Evolutionary conservation across 30 jellyfish, hydroid and myxozoan genomes (phyloP).

Genomic region (Haliclystus octoradiatus): DNA sequence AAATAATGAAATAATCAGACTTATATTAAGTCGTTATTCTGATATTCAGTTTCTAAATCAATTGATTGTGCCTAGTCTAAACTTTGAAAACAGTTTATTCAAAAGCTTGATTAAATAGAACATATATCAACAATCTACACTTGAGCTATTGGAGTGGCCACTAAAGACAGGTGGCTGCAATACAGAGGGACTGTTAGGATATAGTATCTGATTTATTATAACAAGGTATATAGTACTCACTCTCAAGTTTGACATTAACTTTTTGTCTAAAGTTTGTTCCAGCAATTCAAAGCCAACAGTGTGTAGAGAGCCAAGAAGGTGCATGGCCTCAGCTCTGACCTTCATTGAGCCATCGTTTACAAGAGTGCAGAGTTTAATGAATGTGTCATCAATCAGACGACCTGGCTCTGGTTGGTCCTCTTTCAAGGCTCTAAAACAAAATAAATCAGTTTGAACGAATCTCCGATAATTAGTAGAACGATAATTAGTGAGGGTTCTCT

Average conservation of each 20-base stretch:
- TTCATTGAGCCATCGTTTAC: constrained; percentile 87
- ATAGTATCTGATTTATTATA: no score
- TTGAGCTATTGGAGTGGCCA: no score
- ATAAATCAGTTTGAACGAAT: not conserved
- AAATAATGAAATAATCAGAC: no score
- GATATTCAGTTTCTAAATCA: no score
- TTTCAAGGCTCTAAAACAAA: constrained; percentile 13
- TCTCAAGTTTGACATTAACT: constrained; percentile 80
- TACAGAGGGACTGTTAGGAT: no score
- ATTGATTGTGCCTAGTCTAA: no score
- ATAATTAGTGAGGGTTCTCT: not conserved
- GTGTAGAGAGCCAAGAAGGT: constrained; percentile 84
- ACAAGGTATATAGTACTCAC: constrained; percentile 17
- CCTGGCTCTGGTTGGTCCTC: constrained; percentile 13
- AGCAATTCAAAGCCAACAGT: constrained; percentile 51
- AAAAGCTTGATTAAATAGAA: no score
- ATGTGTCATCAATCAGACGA: constrained; percentile 80
- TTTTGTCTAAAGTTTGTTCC: constrained; percentile 82
- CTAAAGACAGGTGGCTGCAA: no score
- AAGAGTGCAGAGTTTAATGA: constrained; percentile 78
- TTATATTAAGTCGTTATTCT: no score
- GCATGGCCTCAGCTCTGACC: constrained; percentile 92
- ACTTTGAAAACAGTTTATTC: no score
- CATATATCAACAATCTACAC: no score
- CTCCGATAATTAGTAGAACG: not conserved